Base-by-base conservation (phyloP, 2,113 vertebrate genomes). In the Coptodon bakossiorum region DNA sequence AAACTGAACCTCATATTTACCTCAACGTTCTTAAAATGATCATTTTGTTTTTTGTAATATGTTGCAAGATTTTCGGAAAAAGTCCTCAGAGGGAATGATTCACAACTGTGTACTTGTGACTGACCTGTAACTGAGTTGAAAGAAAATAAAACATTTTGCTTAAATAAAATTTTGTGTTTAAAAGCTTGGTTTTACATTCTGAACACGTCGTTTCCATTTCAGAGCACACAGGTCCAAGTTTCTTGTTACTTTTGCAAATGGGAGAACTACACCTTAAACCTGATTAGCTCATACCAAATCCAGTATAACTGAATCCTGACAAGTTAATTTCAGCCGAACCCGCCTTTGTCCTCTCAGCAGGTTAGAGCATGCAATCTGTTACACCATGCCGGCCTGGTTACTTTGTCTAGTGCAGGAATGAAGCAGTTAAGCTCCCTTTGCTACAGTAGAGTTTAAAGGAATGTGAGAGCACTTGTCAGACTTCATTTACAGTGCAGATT, bases 401-500 rank as follows among this genome's bases (percentile, higher is more conserved):
- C 5, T 43, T 36, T 24, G 19, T 24, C 16, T 24, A 80, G n/a
- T 9, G 57, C 40, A 31, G 76, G 1, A 52, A 14, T 48, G 31
- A 85, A 82, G 45, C 31, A n/a, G 87, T 89, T 87, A 85, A 87
- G 13, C 45, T 73, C 24, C 5, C 11, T 78, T 52, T 57, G 78
- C 61, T 19, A 27, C 34, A 78, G 31, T 27, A 27, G 11, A 40
- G 16, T 57, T 40, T 68, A 43, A 66, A 90, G 27, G 90, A 93
- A 92, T 92, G 89, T 16, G 9, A 84, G 22, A 24, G 13, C 52
- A 89, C 89, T 6, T 52, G 93, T 93, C 89, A 78, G 73, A 88
- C 93, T 29, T 63, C 76, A 11, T 90, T 86, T 71, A 63, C 45
- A 16, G 73, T 56, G 85, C 7, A 7, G 2, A 14, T 73, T 40